Evolutionary conservation across 2,113 vertebrate species (phyloP), one percentile per base, ranked within the genome.

Genomic region (Clarias batrachus): DNA sequence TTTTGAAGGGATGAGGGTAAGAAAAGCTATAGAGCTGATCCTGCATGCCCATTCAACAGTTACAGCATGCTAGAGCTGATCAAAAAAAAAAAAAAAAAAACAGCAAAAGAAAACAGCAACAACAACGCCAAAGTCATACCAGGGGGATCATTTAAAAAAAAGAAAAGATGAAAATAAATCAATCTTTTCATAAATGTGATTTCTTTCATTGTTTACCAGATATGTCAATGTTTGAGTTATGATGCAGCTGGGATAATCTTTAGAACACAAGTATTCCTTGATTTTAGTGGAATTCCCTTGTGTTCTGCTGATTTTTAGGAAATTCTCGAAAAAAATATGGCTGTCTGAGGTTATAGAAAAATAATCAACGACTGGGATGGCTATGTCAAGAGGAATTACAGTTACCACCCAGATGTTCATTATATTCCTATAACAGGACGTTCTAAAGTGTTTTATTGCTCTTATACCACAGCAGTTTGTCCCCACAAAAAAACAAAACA

Each of bases 1-100:
- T 97, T 99, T 99, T 99, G 98, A 99, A 98, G 98, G 98, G 96
- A 99, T 99, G 98, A 99, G 98, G 98, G 98, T 99, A 99, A 99
- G 98, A 97, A 96, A 96, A 97, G 94, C 95, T 95, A 96, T 98
- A 97, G 95, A 98, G 97, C 97, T 96, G 96, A 97, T 97, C 97
- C 97, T 97, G 98, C 98, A 99, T 99, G 98, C 97, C 96, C 92
- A 93, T 96, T 96, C 96, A 97, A 96, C 96, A 95, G 95, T 96
- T 95, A 94, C 96, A 96, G 98, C 98, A 99, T 99, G 98, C 97
- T 97, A 99, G 97, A 97, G 98, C 96, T 94, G 97, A 98, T 97
- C 63, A 84, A 80, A 87, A 89, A 88, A 90, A 89, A 81, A 85
- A 76, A 86, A 89, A 88, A 90, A 89, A 90, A 93, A 92, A 89